Percentiles rank a stretch among this genome's conserved stretches.
phyloP scores from a whole-genome alignment of 2,888 invertebrate genomes.

The Gymnocheta viridis region DNA sequence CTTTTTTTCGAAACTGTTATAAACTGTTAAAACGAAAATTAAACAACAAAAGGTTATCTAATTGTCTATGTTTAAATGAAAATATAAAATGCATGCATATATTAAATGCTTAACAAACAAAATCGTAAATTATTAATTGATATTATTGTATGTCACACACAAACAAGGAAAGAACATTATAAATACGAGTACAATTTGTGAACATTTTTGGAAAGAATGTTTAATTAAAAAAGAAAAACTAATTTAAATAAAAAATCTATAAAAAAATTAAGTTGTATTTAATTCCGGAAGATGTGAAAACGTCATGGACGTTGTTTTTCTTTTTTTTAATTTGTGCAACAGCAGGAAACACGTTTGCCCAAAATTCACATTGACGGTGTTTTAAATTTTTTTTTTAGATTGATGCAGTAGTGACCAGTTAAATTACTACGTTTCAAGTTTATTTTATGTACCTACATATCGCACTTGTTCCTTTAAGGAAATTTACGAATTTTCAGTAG shows the following conservation, averaged over 20 bases:
- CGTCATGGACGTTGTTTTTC: no score
- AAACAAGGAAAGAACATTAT: conserved; percentile 2
- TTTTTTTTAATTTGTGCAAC: no score
- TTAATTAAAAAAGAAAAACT: conserved; percentile 4
- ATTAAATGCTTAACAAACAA: background rate
- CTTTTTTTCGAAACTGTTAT: conserved; percentile 43
- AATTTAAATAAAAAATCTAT: background rate
- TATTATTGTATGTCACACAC: background rate
- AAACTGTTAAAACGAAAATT: conserved; percentile 27
- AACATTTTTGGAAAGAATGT: conserved; percentile 3
- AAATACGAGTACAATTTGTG: conserved; percentile 27
- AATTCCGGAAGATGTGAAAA: background rate
- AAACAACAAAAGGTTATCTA: conserved; percentile 12
- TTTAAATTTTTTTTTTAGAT: no score
- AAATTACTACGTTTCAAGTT: no score
- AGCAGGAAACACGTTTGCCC: no score
- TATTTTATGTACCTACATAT: no score
- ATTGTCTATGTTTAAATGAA: conserved; percentile 37
- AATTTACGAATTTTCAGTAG: no score
- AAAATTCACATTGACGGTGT: no score
- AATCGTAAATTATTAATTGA: conserved; percentile 10
- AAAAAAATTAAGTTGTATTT: background rate
- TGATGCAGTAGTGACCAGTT: no score
- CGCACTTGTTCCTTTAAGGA: no score
- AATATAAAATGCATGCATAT: conserved; percentile 15